These are phyloP conservation scores for Calephelis perditalis DNA, from an alignment of 2,888 invertebrate species.

Conservation along the genomic window DNA sequence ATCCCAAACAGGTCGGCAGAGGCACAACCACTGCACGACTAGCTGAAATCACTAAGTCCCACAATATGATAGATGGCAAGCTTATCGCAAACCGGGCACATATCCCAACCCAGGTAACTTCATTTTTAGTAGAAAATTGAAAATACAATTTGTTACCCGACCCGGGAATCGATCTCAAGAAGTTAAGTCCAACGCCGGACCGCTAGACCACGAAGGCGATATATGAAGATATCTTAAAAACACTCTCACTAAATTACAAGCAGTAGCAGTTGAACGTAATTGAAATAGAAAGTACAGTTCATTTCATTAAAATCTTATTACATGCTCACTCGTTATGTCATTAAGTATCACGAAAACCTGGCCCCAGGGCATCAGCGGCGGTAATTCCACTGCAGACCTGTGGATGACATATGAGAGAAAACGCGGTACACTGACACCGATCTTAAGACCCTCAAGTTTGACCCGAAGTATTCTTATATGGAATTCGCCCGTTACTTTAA, in stretches of 20 bases:
- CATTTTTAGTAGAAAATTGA: too few relatives aligned
- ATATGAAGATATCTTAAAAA: slow-evolving; percentile 18
- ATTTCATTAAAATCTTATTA: slow-evolving; percentile 44
- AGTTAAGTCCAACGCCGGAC: too few relatives aligned
- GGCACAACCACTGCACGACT: too few relatives aligned
- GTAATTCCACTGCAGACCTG: slow-evolving; percentile 41
- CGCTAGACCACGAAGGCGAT: too few relatives aligned
- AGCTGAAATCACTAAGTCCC: too few relatives aligned
- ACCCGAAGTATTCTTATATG: slow-evolving; percentile 68
- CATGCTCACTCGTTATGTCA: slow-evolving; percentile 39
- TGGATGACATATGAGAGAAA: slow-evolving; percentile 64
- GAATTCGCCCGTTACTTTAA: slow-evolving; percentile 58
- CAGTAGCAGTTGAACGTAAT: slow-evolving; percentile 40
- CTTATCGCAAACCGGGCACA: too few relatives aligned
- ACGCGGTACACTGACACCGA: slow-evolving; percentile 68
- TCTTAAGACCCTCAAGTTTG: slow-evolving; percentile 62
- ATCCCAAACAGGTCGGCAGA: too few relatives aligned
- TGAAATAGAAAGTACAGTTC: slow-evolving; percentile 56
- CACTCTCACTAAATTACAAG: slow-evolving; percentile 35
- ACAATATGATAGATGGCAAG: too few relatives aligned
- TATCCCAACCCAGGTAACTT: too few relatives aligned
- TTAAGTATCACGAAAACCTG: slow-evolving; percentile 34
- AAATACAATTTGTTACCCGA: too few relatives aligned
- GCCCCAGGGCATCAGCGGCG: slow-evolving; percentile 37
- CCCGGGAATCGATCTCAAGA: too few relatives aligned